Percentiles rank a stretch among this genome's conserved stretches.
These are phyloP conservation scores for Laticauda laticaudata DNA, from an alignment of 2,113 vertebrate genomes.

Conservation along the genomic window DNA sequence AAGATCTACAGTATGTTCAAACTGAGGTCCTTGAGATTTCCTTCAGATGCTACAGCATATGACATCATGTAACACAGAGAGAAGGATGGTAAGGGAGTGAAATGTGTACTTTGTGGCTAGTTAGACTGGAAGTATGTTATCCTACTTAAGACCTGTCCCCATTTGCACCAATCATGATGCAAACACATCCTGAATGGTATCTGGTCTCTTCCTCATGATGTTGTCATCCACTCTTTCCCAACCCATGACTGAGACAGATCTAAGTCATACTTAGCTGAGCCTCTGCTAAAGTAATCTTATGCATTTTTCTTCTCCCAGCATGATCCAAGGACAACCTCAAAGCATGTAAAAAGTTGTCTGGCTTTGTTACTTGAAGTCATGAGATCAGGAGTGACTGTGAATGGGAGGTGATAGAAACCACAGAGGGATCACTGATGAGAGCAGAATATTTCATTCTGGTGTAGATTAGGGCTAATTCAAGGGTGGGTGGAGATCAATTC, in stretches of 20 bases:
- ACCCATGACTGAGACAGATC: neutral
- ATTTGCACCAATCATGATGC: neutral
- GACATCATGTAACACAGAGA: neutral
- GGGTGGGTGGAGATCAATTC: neutral
- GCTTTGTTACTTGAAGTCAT: neutral
- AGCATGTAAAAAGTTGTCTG: neutral
- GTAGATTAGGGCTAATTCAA: neutral
- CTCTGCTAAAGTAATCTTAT: neutral
- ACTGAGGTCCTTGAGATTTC: neutral
- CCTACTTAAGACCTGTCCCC: neutral
- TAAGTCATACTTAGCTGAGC: neutral
- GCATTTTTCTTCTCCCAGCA: neutral
- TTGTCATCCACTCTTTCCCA: neutral
- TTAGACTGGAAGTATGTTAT: neutral
- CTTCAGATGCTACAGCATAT: neutral
- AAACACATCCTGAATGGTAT: neutral
- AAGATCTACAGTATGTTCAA: neutral
- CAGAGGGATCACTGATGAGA: neutral
- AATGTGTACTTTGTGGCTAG: neutral
- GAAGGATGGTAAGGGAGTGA: fast-evolving
- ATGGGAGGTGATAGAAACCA: neutral
- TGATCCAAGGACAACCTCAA: neutral
- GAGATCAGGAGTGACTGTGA: neutral
- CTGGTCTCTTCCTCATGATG: neutral
- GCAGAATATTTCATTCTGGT: neutral